Percentiles rank a stretch among this genome's conserved stretches.
phyloP scores from a whole-genome alignment of 2,888 invertebrate genomes.

The Piscicola geometra region DNA sequence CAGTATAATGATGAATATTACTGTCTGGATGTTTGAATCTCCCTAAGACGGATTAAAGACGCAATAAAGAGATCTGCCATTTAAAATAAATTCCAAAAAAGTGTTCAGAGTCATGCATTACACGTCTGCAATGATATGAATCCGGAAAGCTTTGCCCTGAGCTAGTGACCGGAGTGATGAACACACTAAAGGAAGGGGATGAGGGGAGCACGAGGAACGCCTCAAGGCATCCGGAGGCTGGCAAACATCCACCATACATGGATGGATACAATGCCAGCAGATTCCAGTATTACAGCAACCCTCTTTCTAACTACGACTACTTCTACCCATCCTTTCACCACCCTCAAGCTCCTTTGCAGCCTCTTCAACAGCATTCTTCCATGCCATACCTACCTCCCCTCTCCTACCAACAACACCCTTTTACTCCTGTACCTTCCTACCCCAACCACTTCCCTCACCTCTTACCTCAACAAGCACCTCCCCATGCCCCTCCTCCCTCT shows the following conservation, averaged over 20 bases:
- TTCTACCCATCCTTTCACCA: conserved; percentile 26
- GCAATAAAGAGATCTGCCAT: too few species aligned
- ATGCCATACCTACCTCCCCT: neutral
- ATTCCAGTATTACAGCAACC: conserved; percentile 13
- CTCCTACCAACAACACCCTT: conserved; percentile 25
- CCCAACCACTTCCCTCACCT: conserved; percentile 1
- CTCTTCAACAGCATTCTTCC: conserved; percentile 11
- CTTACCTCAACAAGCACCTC: conserved; percentile 6
- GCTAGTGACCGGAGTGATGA: neutral
- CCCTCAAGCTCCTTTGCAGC: neutral
- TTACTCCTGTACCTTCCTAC: neutral
- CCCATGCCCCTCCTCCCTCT: conserved; percentile 7
- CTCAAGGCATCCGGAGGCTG: neutral
- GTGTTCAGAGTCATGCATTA: too few species aligned
- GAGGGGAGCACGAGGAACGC: neutral
- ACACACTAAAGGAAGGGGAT: neutral
- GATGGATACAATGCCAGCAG: conserved; percentile 7
- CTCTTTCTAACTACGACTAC: conserved; percentile 16
- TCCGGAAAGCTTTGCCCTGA: neutral
- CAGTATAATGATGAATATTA: too few species aligned
- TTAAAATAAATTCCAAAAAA: too few species aligned
- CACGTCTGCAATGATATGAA: conserved; percentile 4
- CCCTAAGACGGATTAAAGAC: too few species aligned
- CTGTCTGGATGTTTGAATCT: too few species aligned
- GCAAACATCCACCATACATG: conserved; percentile 4